A percentile compares a stretch with the other conserved stretches of the same genome.
phyloP scores from a whole-genome alignment of 2,888 invertebrate species.

The Ophonus ardosiacus region DNA sequence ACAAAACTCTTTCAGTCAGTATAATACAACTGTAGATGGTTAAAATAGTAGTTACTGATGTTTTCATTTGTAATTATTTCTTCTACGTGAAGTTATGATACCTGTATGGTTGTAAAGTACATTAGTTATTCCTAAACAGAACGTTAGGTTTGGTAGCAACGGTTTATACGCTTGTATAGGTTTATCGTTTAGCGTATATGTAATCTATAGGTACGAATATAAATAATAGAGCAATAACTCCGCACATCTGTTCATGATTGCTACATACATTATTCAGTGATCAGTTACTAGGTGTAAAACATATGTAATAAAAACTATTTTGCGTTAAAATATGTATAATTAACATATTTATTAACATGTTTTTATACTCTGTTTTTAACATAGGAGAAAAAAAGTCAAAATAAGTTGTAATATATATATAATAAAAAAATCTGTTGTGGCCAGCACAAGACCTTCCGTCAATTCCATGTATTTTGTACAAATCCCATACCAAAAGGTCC shows the following conservation, averaged over 20 bases:
- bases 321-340: background rate
- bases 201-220: conserved; percentile 3
- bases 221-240: conserved; percentile 7
- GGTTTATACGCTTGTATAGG: background rate
- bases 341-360: background rate
- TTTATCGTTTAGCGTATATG: background rate
- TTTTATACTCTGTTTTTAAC: too few species aligned
- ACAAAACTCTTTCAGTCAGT: too few species aligned
- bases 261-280: conserved; percentile 6
- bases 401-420: too few species aligned
- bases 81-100: background rate
- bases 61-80: background rate
- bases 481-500: too few species aligned
- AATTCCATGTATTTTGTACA: too few species aligned
- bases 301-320: background rate
- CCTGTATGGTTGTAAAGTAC: background rate
- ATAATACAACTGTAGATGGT: too few species aligned
- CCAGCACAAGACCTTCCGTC: too few species aligned
- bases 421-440: too few species aligned
- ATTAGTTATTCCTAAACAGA: background rate
- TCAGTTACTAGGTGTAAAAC: conserved; percentile 11
- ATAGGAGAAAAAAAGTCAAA: too few species aligned
- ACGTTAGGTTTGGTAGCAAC: background rate
- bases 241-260: conserved; percentile 1
- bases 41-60: background rate